phyloP scores from a whole-genome alignment of 2,113 vertebrate species.

The Eubucco bourcierii region DNA sequence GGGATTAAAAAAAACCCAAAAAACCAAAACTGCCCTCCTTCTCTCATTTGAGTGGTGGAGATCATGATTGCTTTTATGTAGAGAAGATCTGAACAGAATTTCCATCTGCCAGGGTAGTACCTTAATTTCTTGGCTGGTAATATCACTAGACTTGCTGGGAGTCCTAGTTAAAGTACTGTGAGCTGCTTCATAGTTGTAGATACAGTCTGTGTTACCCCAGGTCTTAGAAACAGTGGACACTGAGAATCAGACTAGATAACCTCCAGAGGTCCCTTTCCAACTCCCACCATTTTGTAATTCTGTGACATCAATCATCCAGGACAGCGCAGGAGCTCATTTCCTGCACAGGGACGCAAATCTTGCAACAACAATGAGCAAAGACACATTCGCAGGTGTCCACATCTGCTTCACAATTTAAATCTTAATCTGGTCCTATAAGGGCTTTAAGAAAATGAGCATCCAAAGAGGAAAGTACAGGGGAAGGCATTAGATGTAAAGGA shows the following conservation, averaged over 20 bases:
- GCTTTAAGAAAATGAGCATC: neutral
- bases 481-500: neutral
- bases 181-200: neutral
- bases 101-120: neutral
- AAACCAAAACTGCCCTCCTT: neutral
- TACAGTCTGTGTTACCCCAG: neutral
- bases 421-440: neutral
- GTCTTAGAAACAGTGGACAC: neutral
- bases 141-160: neutral
- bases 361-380: neutral
- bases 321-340: neutral
- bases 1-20: too few species aligned
- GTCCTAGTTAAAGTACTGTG: neutral
- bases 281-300: too few species aligned
- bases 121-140: neutral
- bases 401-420: constrained; percentile 27
- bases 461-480: constrained; percentile 32
- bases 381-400: neutral
- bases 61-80: neutral
- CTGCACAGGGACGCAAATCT: neutral
- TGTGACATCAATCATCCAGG: neutral
- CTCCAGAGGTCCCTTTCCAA: too few species aligned
- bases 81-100: neutral
- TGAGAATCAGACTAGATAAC: too few species aligned
- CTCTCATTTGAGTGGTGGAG: neutral